phyloP scores from a whole-genome alignment of 2,888 invertebrate species.

The Mythimna lalbum region DNA sequence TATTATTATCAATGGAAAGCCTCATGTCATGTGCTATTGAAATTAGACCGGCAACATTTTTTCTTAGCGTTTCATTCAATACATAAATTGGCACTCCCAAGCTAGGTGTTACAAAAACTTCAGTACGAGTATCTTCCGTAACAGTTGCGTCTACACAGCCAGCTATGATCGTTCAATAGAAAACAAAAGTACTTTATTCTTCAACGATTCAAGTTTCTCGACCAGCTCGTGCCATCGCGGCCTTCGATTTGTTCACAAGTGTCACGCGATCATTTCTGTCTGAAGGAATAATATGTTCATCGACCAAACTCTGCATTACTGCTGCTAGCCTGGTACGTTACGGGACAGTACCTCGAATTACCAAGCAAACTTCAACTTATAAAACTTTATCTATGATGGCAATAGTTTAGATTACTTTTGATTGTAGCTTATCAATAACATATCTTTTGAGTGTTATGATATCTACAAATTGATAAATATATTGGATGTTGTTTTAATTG shows the following conservation, averaged over 20 bases:
- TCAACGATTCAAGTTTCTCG: slow-evolving; percentile 73
- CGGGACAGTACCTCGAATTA: slow-evolving; percentile 29
- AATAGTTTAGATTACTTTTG: slow-evolving; percentile 41
- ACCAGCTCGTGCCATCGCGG: slow-evolving; percentile 79
- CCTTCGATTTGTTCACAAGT: slow-evolving; percentile 71
- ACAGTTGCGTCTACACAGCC: slow-evolving; percentile 61
- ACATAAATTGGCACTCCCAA: slow-evolving; percentile 23
- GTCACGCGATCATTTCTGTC: slow-evolving; percentile 76
- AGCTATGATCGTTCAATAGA: slow-evolving; percentile 66
- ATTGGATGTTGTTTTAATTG: slow-evolving; percentile 18
- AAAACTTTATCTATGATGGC: slow-evolving; percentile 46
- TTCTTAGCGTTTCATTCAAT: slow-evolving; percentile 4
- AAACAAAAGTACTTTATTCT: slow-evolving; percentile 77
- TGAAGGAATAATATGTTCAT: slow-evolving; percentile 66
- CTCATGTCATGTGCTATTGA: background rate
- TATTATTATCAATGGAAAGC: slow-evolving; percentile 7
- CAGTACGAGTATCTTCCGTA: slow-evolving; percentile 23
- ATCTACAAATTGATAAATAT: slow-evolving; percentile 29
- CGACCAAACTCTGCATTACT: slow-evolving; percentile 68
- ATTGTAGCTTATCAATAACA: slow-evolving; percentile 49
- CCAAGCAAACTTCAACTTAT: slow-evolving; percentile 5
- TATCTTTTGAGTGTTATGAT: slow-evolving; percentile 59
- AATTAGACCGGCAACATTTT: slow-evolving; percentile 5
- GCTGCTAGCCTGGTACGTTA: slow-evolving; percentile 27
- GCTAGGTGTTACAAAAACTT: slow-evolving; percentile 13